These are phyloP conservation scores for Drosophila neonasuta DNA, from an alignment of 2,888 invertebrate genomes.

Conservation along the genomic window DNA sequence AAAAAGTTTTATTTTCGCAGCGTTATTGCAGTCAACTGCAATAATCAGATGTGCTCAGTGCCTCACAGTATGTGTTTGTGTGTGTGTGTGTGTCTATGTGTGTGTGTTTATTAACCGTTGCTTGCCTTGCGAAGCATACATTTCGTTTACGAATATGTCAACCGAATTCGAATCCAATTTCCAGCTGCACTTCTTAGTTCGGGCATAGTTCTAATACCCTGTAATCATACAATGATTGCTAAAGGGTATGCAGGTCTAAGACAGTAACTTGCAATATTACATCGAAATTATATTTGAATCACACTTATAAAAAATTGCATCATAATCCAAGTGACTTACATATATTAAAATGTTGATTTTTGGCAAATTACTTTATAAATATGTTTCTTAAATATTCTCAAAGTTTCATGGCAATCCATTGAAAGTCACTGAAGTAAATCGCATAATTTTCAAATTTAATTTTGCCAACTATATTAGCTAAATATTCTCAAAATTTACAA, in stretches of 20 bases:
- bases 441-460: no score
- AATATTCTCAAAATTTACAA: no score
- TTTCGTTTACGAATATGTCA: slow-evolving; percentile 35
- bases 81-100: slow-evolving; percentile 5
- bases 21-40: slow-evolving; percentile 45
- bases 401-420: no score
- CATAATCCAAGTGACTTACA: not conserved
- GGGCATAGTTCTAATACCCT: slow-evolving; percentile 13
- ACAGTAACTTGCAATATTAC: not conserved
- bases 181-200: slow-evolving; percentile 22
- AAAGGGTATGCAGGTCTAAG: not conserved
- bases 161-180: slow-evolving; percentile 28
- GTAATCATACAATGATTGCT: not conserved
- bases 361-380: not conserved
- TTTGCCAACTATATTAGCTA: no score
- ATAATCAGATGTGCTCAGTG: slow-evolving; percentile 38
- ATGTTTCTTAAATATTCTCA: not conserved
- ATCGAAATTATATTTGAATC: not conserved
- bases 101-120: slow-evolving; percentile 23
- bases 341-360: no score
- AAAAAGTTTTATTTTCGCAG: slow-evolving; percentile 26
- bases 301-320: not conserved
- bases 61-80: not conserved
- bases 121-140: slow-evolving; percentile 12
- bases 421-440: no score